Evolutionary conservation across 2,797 vertebrate genomes (phyloP).

Genomic region (Coranthus polyacanthus): DNA sequence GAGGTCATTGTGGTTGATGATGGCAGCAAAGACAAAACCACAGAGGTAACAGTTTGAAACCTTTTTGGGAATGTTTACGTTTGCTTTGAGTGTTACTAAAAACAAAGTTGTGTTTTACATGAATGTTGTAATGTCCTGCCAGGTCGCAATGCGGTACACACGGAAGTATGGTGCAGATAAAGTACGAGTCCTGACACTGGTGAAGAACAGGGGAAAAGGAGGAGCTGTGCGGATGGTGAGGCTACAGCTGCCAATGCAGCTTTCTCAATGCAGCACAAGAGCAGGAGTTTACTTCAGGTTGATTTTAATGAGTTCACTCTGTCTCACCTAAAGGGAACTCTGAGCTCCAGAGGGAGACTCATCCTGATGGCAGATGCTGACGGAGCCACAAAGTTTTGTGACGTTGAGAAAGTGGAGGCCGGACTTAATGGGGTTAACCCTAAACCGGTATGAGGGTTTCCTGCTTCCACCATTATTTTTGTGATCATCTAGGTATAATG

Average conservation of each 20-base stretch:
- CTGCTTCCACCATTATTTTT: not conserved
- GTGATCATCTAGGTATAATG: no score
- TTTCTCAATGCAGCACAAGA: not conserved
- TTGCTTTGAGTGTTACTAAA: not conserved
- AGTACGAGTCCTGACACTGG: slow-evolving; percentile 91
- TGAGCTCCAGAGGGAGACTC: slow-evolving; percentile 89
- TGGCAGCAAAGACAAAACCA: slow-evolving; percentile 96
- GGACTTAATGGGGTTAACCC: slow-evolving; percentile 86
- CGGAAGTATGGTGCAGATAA: slow-evolving; percentile 91
- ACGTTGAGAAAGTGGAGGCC: slow-evolving; percentile 93
- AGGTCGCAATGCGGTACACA: slow-evolving; percentile 92
- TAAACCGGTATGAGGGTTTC: slow-evolving; percentile 85
- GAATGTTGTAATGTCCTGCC: slow-evolving; percentile 30
- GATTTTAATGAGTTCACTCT: not conserved
- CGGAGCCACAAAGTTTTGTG: slow-evolving; percentile 95
- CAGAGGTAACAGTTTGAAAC: slow-evolving; percentile 83
- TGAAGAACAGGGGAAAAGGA: slow-evolving; percentile 95
- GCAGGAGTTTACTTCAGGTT: not conserved
- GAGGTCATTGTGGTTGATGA: slow-evolving; percentile 97
- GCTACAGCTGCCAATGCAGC: not conserved
- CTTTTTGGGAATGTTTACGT: not conserved
- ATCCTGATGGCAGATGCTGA: slow-evolving; percentile 98
- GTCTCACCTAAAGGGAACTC: slow-evolving; percentile 85
- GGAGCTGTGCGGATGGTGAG: slow-evolving; percentile 96
- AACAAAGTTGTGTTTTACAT: not conserved